Conservation (phyloP, 2,888 invertebrate species). For the Globia sparganii region DNA sequence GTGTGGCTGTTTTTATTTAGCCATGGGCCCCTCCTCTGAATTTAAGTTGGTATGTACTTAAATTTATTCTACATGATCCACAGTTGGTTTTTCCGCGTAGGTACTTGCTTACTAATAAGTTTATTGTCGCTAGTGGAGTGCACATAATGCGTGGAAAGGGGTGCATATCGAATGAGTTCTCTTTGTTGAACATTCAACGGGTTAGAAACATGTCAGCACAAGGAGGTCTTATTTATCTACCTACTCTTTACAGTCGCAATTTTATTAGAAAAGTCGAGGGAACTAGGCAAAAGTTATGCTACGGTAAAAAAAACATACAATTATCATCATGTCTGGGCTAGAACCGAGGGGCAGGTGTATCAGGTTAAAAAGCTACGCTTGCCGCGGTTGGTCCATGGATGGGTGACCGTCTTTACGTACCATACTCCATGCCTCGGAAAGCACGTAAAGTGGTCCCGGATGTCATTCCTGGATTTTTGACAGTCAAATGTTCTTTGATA, state of each 20-base stretch:
- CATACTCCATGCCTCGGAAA: too few species aligned
- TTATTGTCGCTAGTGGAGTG: conserved; percentile 61
- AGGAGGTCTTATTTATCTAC: not conserved
- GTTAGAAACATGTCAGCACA: conserved; percentile 39
- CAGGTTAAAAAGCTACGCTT: too few species aligned
- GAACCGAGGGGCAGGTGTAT: too few species aligned
- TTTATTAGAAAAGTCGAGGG: not conserved
- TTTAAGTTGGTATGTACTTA: not conserved
- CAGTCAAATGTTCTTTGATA: too few species aligned
- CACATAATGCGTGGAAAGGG: conserved; percentile 62
- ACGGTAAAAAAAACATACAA: too few species aligned
- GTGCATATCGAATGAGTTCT: conserved; percentile 65
- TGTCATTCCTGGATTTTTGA: too few species aligned
- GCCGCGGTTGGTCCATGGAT: too few species aligned
- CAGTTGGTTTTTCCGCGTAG: conserved; percentile 57
- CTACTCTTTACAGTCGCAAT: not conserved
- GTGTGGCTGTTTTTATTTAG: too few species aligned
- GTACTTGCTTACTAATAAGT: conserved; percentile 61
- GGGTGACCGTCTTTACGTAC: too few species aligned
- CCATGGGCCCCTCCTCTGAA: too few species aligned
- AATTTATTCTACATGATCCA: conserved; percentile 28
- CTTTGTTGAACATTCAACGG: conserved; percentile 56
- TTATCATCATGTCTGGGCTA: too few species aligned
- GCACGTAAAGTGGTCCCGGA: too few species aligned
- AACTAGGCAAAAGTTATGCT: not conserved